These are phyloP conservation scores for Hydractinia echinata DNA, from an alignment of 30 jellyfish, hydroid and myxozoan genomes.

Conservation along the genomic window DNA sequence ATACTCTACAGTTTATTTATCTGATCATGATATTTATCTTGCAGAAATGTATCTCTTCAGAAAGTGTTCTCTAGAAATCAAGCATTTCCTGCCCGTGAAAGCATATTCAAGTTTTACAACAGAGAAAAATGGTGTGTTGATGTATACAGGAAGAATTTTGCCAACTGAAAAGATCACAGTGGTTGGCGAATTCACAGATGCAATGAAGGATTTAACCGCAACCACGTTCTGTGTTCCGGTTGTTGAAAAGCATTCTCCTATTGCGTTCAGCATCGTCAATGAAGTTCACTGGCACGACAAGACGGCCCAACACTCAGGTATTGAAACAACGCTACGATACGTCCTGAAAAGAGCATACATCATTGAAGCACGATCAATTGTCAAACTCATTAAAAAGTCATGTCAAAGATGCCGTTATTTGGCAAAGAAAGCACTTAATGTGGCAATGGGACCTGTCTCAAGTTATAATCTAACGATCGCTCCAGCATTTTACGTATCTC, in stretches of 20 bases:
- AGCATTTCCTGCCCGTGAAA: background rate
- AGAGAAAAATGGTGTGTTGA: background rate
- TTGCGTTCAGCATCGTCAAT: background rate
- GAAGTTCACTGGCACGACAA: constrained; percentile 2
- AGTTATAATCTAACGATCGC: too few species aligned
- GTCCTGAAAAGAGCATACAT: background rate
- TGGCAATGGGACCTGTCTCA: too few species aligned
- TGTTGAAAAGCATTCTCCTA: background rate
- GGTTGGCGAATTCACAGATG: background rate
- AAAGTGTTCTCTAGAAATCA: constrained; percentile 1
- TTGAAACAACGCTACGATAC: background rate
- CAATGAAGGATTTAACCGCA: background rate
- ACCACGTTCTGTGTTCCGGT: constrained; percentile 23
- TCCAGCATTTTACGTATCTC: too few species aligned
- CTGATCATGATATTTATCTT: background rate
- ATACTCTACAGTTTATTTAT: too few species aligned
- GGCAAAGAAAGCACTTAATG: background rate
- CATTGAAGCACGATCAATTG: constrained; percentile 2
- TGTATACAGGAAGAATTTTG: constrained; percentile 12
- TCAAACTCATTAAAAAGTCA: background rate
- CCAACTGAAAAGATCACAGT: background rate
- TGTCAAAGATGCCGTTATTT: constrained; percentile 8
- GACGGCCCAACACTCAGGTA: background rate
- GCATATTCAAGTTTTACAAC: background rate
- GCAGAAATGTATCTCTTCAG: constrained; percentile 9